Evolutionary conservation across 2,113 vertebrate species (phyloP), one percentile per base, ranked within the genome.

Genomic region (Jacana jacana): DNA sequence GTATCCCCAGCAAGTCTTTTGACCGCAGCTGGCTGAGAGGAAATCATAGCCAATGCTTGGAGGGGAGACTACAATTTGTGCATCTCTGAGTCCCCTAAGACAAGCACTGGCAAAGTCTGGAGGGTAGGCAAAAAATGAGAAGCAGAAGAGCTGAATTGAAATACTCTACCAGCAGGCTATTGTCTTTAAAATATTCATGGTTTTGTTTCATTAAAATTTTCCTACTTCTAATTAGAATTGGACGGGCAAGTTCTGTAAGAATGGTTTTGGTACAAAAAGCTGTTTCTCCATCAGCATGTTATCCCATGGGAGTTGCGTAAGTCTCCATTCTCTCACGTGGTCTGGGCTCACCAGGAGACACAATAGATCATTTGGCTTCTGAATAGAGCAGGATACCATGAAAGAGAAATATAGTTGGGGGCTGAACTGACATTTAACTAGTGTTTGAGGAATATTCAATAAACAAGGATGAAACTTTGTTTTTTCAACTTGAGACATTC

Each of bases 111-210:
- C 68, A 95, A 88, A 93, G 13, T 60, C 72, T 76, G 57, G 65
- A 90, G 60, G 19, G 31, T 18, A 64, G 82, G 40, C 51, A 84
- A 64, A 90, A 86, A 75, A 76, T 51, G 33, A 93, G 55, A 95
- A 81, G n/a, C 40, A 84, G 69, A 87, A 88, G 23, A 76, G 44
- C 18, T 66, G 60, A 89, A 86, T 18, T 55, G 35, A 81, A 95
- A 78, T 76, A 40, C 44, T 93, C 88, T 65, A 92, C 37, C 86
- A 93, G 52, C 51, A 86, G 80, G n/a, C 72, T 91, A 86, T 86
- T 84, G 76, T 94, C 71, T 96, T 94, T 95, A 72, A 96, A 94
- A 93, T 94, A 92, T 91, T 96, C 58, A 92, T 91, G 61, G 57
- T 2, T 94, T 88, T 92, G 27, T 91, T 91, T 93, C 81, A 88